phyloP scores from a whole-genome alignment of 2,113 vertebrate genomes.

The Phaetusa simplex region DNA sequence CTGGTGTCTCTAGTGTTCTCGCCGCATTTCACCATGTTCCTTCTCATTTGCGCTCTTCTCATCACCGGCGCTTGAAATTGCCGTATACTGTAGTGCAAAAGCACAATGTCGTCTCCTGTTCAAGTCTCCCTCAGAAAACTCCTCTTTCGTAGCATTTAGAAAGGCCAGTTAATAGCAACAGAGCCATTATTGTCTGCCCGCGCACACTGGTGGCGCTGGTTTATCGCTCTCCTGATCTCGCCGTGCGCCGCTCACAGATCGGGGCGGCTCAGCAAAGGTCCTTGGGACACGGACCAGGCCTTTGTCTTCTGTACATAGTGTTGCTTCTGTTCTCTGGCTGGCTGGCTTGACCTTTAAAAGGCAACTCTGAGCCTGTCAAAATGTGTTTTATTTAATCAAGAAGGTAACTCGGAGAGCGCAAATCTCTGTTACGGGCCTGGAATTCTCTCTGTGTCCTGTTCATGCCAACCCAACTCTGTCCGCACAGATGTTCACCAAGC shows the following conservation, averaged over 20 bases:
- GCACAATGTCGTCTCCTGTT: neutral
- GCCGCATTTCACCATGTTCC: neutral
- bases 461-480: neutral
- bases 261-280: neutral
- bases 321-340: neutral
- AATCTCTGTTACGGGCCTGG: neutral
- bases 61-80: neutral
- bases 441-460: neutral
- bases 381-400: conserved; percentile 24
- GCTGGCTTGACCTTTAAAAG: conserved; percentile 29
- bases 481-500: neutral
- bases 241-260: neutral
- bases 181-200: neutral
- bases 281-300: neutral
- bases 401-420: neutral
- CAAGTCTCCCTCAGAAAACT: neutral
- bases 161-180: neutral
- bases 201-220: neutral
- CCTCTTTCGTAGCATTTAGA: neutral
- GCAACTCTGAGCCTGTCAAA: neutral
- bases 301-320: neutral
- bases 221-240: neutral
- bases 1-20: neutral
- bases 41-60: neutral
- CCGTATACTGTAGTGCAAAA: neutral